Evolutionary conservation across 2,113 vertebrate genomes (phyloP), one percentile per base, ranked within the genome.

Genomic region (Rhegmatorhina hoffmannsi): DNA sequence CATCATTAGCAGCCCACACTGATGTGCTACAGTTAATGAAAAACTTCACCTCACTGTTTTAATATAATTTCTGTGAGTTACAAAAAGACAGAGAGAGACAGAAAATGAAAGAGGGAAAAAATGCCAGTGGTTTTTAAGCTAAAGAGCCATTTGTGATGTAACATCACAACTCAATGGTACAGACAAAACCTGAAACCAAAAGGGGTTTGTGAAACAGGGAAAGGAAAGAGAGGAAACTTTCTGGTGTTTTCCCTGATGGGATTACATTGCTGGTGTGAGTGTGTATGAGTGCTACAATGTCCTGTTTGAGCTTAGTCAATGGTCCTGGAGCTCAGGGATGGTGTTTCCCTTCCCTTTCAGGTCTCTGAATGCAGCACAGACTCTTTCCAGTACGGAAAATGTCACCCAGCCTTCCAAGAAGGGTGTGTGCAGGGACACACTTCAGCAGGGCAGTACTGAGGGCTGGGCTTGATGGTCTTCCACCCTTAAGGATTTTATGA

Each of bases 31-130:
- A 55, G 5, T 68, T 17, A 44, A 59, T 16, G 29, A 58, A 23
- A 21, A 34, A 23, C 56, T 58, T 58, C 20, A 23, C 33, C 23
- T 34, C 56, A n/a, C 16, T 62, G 16, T 18, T 38, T 28, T 26
- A 25, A 31, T 34, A 24, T 10, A 17, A 18, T 2, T 11, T 17
- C 38, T 60, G n/a, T 21, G 52, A 34, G 40, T 47, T 47, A 31
- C 15, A 46, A 9, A 47, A 26, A 38, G 3, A 40, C 3, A 38
- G 23, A 34, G 4, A 28, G 11, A 21, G 16, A 16, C 16, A 58
- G 29, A 36, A 50, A 76, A 47, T 0, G 2, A 56, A 46, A 43
- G 23, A 63, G 9, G 9, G 1, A 4, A 4, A 29, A 60, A 16
- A 7, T 34, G 19, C 6, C 44, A 24, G 13, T 4, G 4, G 2